phyloP scores from a whole-genome alignment of 23 tunicate genomes.

The Ascidia mentula region DNA sequence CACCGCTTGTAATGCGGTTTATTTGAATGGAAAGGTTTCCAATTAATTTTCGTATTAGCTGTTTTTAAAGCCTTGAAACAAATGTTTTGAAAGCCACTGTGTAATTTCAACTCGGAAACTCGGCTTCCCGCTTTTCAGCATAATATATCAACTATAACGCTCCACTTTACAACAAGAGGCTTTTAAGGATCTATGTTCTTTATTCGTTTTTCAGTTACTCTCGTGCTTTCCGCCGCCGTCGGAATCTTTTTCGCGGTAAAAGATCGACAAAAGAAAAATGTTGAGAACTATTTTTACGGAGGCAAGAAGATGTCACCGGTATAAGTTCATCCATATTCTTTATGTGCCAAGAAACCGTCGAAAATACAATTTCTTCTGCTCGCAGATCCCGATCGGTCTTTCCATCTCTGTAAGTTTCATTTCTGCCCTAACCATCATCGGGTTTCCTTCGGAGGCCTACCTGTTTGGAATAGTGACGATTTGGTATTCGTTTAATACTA shows the following conservation, averaged over 20 bases:
- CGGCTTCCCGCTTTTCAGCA: no score
- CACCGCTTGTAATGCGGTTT: background rate
- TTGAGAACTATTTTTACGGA: slow-evolving; percentile 56
- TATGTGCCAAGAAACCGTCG: no score
- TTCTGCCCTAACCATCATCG: slow-evolving; percentile 58
- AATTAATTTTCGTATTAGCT: no score
- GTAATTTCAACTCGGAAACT: no score
- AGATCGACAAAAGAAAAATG: slow-evolving; percentile 41
- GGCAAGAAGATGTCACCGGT: slow-evolving; percentile 58
- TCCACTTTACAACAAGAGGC: no score
- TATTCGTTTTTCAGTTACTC: slow-evolving; percentile 24
- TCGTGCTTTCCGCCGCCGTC: slow-evolving; percentile 23
- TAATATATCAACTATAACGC: no score
- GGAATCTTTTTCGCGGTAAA: slow-evolving; percentile 51
- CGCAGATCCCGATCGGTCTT: slow-evolving; percentile 49
- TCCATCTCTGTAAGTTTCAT: slow-evolving; percentile 60
- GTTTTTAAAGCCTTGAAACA: no score
- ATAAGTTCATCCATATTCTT: background rate
- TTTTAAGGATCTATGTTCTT: no score
- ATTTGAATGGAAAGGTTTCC: no score
- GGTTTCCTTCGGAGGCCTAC: slow-evolving; percentile 50
- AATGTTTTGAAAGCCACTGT: no score
- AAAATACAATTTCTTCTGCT: background rate
- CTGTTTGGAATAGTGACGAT: slow-evolving; percentile 30
- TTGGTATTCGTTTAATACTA: slow-evolving; percentile 30